Conservation (phyloP, 1,140 invertebrate species). For the Lordiphosa collinella region DNA sequence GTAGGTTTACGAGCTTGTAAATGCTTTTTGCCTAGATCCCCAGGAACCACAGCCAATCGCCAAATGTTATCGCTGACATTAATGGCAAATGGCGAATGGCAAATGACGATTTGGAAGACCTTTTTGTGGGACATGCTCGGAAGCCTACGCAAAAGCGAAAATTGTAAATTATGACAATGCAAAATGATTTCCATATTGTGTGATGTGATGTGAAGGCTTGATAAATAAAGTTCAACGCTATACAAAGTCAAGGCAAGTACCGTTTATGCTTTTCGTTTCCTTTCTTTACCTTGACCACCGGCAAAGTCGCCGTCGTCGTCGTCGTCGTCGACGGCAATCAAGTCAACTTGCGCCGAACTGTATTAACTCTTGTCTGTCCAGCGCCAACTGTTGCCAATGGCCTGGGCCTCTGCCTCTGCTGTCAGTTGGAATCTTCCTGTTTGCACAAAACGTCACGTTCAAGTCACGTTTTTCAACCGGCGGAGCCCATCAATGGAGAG, state of each 20-base stretch:
- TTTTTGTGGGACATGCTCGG: slow-evolving; percentile 3
- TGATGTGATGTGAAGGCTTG: slow-evolving; percentile 62
- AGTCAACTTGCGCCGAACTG: slow-evolving; percentile 68
- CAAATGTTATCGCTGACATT: slow-evolving; percentile 74
- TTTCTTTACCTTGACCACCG: slow-evolving; percentile 66
- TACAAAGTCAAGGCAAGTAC: slow-evolving; percentile 56
- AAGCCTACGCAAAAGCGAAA: slow-evolving; percentile 58
- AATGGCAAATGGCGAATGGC: slow-evolving; percentile 58
- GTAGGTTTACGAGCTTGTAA: slow-evolving; percentile 70
- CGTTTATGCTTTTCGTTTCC: slow-evolving; percentile 22
- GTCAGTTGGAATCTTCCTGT: slow-evolving; percentile 75
- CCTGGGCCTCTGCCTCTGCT: slow-evolving; percentile 16
- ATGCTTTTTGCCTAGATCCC: slow-evolving; percentile 2
- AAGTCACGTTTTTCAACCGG: slow-evolving; percentile 70
- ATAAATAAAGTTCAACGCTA: slow-evolving; percentile 55
- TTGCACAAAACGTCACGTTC: slow-evolving; percentile 76
- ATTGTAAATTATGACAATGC: slow-evolving; percentile 77
- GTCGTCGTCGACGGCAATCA: slow-evolving; percentile 57
- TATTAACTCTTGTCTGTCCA: slow-evolving; percentile 65
- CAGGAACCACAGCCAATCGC: background rate
- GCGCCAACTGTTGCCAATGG: slow-evolving; percentile 51
- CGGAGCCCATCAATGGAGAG: slow-evolving; percentile 40
- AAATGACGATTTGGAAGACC: background rate
- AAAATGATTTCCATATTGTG: slow-evolving; percentile 74
- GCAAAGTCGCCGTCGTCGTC: slow-evolving; percentile 41